Conservation (phyloP, 2,888 invertebrate species). For the Caenorhabditis sp. region DNA sequence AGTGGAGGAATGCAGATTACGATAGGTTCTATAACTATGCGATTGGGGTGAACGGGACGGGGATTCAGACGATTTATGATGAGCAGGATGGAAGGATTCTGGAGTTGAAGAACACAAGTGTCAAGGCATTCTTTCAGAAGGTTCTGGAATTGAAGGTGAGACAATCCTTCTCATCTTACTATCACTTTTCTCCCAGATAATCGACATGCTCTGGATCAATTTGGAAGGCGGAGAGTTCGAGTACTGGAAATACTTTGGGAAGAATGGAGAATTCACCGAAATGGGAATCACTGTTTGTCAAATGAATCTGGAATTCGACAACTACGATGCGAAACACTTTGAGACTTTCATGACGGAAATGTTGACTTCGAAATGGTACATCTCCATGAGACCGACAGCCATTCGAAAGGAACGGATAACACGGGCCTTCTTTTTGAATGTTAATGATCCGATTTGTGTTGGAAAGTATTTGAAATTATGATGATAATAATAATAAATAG, state of each 20-base stretch:
- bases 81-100: background rate
- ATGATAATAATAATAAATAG: no score
- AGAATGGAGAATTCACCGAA: constrained; percentile 2
- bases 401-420: background rate
- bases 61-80: constrained; percentile 25
- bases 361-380: background rate
- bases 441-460: constrained; percentile 16
- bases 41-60: constrained; percentile 38
- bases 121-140: constrained; percentile 13
- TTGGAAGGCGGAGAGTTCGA: constrained; percentile 31
- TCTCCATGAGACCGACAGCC: constrained; percentile 11
- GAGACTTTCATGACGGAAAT: constrained; percentile 14
- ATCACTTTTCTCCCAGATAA: constrained; percentile 14
- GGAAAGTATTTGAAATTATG: constrained; percentile 37
- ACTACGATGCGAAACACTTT: constrained; percentile 10
- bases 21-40: constrained; percentile 32
- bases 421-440: constrained; percentile 14
- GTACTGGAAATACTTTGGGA: constrained; percentile 33
- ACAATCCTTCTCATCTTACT: background rate
- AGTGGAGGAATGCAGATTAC: background rate
- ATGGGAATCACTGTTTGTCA: constrained; percentile 32
- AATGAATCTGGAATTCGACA: constrained; percentile 23
- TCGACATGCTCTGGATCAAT: constrained; percentile 39
- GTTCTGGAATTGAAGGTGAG: constrained; percentile 11
- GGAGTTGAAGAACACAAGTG: constrained; percentile 6